Evolutionary conservation across 1,140 invertebrate species (phyloP), one percentile per base, ranked within the genome.

Genomic region (Tyrophagus putrescentiae): DNA sequence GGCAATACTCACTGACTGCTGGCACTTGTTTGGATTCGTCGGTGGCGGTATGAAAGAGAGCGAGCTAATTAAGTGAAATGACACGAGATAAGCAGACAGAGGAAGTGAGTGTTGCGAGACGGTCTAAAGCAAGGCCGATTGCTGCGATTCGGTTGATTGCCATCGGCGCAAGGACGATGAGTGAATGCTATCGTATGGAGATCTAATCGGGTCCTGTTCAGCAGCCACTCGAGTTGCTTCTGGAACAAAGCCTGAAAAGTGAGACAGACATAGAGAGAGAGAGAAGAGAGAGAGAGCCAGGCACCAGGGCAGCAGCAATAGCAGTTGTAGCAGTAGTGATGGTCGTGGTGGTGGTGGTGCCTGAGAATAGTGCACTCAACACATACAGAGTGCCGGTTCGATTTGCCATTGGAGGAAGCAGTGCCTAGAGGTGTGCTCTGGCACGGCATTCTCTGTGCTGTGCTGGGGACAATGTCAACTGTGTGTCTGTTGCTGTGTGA

Each of bases 361-460:
- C 7, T 21, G 45, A 25, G 23, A 7, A 7, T 21, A 18, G 45
- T 29, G 45, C 13, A 48, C 45, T 48, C 45, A 13, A 21, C 23
- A 48, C 31, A 7, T 7, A 7, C 7, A 29, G 45, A 13, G 9
- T 7, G 21, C 7, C 31, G 23, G 45, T 6, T 48, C 31, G 45
- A 13, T 39, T 39, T 39, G 36, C 36, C 21, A 39, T 48, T 48
- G 45, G 45, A 48, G 7, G 45, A 48, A 48, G 7, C 7, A 18
- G 45, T 18, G 58, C 62, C 52, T 52, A 18, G 28, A 36, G 28
- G 31, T 21, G 9, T 29, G 7, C n/a, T n/a, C n/a, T n/a, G n/a
- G n/a, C n/a, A n/a, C n/a, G n/a, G n/a, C n/a, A n/a, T n/a, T n/a
- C n/a, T n/a, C n/a, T n/a, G n/a, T n/a, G n/a, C n/a, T n/a, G n/a